Evolutionary conservation across 2,888 invertebrate genomes (phyloP), one percentile per base, ranked within the genome.

Genomic region (Monoplex corrugatus): DNA sequence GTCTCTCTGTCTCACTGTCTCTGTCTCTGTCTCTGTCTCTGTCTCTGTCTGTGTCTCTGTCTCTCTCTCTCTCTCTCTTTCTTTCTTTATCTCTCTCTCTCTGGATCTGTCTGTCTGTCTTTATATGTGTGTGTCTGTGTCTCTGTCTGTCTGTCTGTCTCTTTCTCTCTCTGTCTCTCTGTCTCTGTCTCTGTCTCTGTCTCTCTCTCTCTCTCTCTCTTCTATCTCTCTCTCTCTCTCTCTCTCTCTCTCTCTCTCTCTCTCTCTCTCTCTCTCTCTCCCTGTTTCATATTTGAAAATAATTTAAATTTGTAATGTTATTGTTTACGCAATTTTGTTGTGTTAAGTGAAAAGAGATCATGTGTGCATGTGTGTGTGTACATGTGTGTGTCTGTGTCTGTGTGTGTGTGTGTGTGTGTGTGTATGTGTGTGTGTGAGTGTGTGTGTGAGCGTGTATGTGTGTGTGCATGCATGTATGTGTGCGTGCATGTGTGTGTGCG

Each of bases 401-500:
- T 68, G 28, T 68, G 23, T 28, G 28, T 68, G 28, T 75, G 75
- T 75, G 75, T 75, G 75, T 75, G 75, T 75, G 75, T 75, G 75
- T 75, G 75, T 75, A 35, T 75, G 75, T 75, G 75, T 75, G 75
- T 75, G 75, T 75, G 75, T 75, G 75, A 35, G 75, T 75, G 75
- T 75, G 75, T 75, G 75, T 75, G 32, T 35, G 35, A 28, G 35
- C 19, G 43, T 80, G 0, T 40, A 6, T 43, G 43, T 80, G 80
- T 80, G 35, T 80, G 80, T 80, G 3, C 6, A 28, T 80, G 40
- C 19, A 6, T 43, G 16, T 19, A 0, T 40, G 35, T 80, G 16
- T 80, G 80, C 43, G 8, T 38, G 68, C 28, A 5, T 68, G 8
- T 68, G 8, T 68, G 68, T 8, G 8, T 68, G 8, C n/a, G 68